Conservation (phyloP, 2,113 vertebrate genomes). For the Mungos mungo region DNA sequence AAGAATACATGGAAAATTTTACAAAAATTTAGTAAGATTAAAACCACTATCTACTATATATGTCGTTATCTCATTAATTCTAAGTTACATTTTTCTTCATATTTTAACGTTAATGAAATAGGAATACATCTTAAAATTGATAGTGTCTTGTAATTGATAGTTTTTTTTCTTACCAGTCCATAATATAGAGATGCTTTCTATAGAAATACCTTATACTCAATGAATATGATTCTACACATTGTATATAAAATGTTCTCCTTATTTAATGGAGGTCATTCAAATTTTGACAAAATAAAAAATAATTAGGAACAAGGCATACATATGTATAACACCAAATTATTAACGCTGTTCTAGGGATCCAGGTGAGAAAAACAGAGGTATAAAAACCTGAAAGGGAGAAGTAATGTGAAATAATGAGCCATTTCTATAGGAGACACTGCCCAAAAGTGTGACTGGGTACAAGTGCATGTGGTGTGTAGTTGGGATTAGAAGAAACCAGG, state of each 20-base stretch:
- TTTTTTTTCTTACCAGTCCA: not conserved
- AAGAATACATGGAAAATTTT: not conserved
- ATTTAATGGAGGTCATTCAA: not conserved
- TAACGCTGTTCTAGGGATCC: not conserved
- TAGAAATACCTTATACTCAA: not conserved
- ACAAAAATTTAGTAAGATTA: not conserved
- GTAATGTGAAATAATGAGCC: not conserved
- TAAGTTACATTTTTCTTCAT: not conserved
- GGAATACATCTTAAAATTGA: not conserved
- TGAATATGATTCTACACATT: not conserved
- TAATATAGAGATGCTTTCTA: not conserved
- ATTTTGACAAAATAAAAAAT: conserved; percentile 19
- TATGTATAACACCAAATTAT: not conserved
- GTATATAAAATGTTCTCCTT: not conserved
- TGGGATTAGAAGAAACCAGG: not conserved
- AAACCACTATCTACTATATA: not conserved
- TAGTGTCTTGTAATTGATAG: not conserved
- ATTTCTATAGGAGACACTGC: not conserved
- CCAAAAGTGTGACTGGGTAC: not conserved
- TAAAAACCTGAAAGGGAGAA: not conserved
- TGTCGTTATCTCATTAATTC: not conserved
- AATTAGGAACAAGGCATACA: not conserved
- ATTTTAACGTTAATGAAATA: conserved; percentile 2
- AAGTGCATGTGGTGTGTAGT: not conserved
- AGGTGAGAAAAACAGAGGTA: not conserved